These are phyloP conservation scores for Drosophila melanosoma DNA, from an alignment of 2,888 invertebrate genomes.

Conservation along the genomic window DNA sequence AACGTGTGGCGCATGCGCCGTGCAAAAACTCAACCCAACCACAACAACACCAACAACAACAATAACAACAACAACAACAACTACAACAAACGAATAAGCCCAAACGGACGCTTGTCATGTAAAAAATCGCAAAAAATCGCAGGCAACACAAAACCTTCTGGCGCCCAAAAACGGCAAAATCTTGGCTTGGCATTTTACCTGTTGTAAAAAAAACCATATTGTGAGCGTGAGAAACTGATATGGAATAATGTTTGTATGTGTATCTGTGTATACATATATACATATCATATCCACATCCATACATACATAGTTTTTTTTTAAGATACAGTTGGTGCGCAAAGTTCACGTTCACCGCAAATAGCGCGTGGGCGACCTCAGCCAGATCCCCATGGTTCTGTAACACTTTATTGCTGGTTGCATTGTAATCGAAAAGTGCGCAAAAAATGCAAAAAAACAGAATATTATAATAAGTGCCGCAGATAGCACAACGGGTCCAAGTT, in stretches of 20 bases:
- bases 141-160: constrained; percentile 67
- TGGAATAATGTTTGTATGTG: constrained; percentile 33
- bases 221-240: constrained; percentile 78
- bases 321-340: constrained; percentile 55
- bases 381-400: constrained; percentile 42
- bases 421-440: constrained; percentile 31
- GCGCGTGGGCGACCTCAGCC: constrained; percentile 48
- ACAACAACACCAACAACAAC: constrained; percentile 29
- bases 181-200: constrained; percentile 70
- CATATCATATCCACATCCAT: background rate
- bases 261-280: constrained; percentile 8
- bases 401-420: constrained; percentile 50
- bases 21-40: constrained; percentile 54
- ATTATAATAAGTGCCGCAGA: constrained; percentile 8
- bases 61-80: constrained; percentile 30
- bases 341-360: constrained; percentile 63
- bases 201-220: constrained; percentile 62
- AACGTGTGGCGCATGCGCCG: constrained; percentile 78
- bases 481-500: constrained; percentile 34
- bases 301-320: background rate
- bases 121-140: constrained; percentile 33
- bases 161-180: constrained; percentile 76
- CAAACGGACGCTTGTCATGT: constrained; percentile 57
- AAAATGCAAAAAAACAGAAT: constrained; percentile 27
- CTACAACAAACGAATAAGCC: constrained; percentile 28